Evolutionary conservation across 1,140 invertebrate genomes (phyloP), one percentile per base, ranked within the genome.

Genomic region (Penaeus japonicus): DNA sequence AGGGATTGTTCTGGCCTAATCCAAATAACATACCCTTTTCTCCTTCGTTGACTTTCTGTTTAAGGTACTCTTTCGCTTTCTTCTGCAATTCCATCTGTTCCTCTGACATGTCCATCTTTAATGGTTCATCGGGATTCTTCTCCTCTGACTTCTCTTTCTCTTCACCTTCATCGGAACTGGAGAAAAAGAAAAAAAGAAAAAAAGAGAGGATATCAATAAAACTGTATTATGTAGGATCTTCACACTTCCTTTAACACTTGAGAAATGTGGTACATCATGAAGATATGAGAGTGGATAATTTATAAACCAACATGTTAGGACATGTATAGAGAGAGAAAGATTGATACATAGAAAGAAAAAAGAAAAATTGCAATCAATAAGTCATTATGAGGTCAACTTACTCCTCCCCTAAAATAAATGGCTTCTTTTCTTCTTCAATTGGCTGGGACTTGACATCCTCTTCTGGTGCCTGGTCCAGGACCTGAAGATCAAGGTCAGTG

Each of bases 401-500:
- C 90, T 91, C 89, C 80, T 90, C 91, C n/a, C 84, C 85, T 53
- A 91, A 65, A 35, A 92, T 87, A 78, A 89, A 89, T 22, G 87
- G 87, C 75, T 90, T 90, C 62, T 81, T 24, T 24, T 90, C 85
- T 35, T 90, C 62, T 47, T 91, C 86, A 32, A 80, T 35, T 27
- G 80, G 39, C 3, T 77, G 55, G 22, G 89, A 85, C 18, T 88
- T 90, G 15, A 80, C 73, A 75, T 92, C 90, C 35, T 89, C 89
- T 62, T 92, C 91, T 62, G 89, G 81, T 57, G 92, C 88, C 82
- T 93, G 91, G 59, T 92, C 90, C 80, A 91, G 85, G n/a, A 90
- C 91, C 65, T 89, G 90, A 3, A 99, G 93, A 93, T 99, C 98
- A 91, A 97, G 95, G 90, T 99, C 98, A n/a, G 95, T 96, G 4